Percentiles rank a stretch among this genome's conserved stretches.
These are phyloP conservation scores for Nemurella pictetii DNA, from an alignment of 2,888 invertebrate species.

Conservation along the genomic window DNA sequence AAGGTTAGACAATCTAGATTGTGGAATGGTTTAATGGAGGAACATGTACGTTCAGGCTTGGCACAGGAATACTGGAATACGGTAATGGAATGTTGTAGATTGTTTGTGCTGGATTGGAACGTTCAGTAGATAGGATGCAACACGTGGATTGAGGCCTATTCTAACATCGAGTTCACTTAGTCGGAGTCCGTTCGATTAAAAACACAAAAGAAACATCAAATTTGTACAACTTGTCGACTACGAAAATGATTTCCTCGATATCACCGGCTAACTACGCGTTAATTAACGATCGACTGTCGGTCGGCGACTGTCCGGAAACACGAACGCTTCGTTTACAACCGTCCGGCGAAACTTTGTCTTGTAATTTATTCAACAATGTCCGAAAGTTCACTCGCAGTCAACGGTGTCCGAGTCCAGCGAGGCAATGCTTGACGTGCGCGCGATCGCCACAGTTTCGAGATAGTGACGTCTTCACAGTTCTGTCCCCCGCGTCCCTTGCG, in stretches of 20 bases:
- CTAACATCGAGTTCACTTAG: not conserved
- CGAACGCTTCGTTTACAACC: not conserved
- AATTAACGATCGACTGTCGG: not conserved
- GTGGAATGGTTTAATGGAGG: conserved; percentile 3
- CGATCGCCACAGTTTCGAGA: not conserved
- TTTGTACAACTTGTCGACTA: not conserved
- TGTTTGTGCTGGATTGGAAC: conserved; percentile 14
- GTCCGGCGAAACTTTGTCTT: not conserved
- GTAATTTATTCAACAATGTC: not conserved
- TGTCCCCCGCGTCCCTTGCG: not conserved
- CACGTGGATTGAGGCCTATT: conserved; percentile 17
- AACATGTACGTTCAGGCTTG: not conserved
- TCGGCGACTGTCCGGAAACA: not conserved
- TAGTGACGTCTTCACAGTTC: not conserved
- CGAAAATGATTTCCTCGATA: not conserved
- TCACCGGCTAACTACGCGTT: conserved; percentile 10
- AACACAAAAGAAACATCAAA: not conserved
- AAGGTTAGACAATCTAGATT: not conserved
- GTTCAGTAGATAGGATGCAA: not conserved
- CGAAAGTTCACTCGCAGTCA: not conserved
- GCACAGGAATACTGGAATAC: conserved; percentile 20
- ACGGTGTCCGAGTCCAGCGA: not conserved
- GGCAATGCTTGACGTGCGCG: not conserved
- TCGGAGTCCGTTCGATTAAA: not conserved
- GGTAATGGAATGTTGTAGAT: conserved; percentile 4